Base-by-base conservation (phyloP, 1,140 invertebrate species). In the Aphelinus atriplicis region DNA sequence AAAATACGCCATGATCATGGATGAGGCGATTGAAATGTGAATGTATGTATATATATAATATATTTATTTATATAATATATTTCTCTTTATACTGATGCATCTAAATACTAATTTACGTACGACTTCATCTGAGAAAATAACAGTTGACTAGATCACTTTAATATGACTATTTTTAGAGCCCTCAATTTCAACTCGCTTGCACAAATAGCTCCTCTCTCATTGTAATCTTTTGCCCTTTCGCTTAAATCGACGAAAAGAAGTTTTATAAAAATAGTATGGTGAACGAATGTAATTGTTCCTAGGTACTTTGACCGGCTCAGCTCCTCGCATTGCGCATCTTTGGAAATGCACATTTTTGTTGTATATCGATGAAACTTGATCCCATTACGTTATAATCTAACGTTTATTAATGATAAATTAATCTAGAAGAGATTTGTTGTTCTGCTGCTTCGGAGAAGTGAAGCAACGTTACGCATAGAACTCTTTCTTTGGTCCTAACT, bases 401-500 rank as follows among this genome's bases (percentile, higher is more conserved):
- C 85, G 83, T 78, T 81, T 84, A 84, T 82, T 81, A 76, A 68
- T 78, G 75, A 63, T 77, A 68, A 77, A 83, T 78, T 76, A 78
- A 6, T 63, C 50, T 71, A 60, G 26, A 5, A 47, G 4, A 7
- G 48, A 47, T 10, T 55, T 47, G 55, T 57, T 26, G n/a, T 64
- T 70, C 73, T 42, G 43, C 9, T 67, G 10, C 45, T 45, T 64
- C 3, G 50, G 77, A 71, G 75, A 78, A 73, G 73, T 75, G 76
- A 76, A 70, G 70, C 66, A 73, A 64, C 75, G 81, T 88, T 84
- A 88, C 79, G 86, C 95, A 88, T 95, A 97, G 87, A 95, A 97
- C 86, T 97, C 95, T 77, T 91, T 91, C 88, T 97, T 98, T 81
- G 93, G 93, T 81, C 94, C 93, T 89, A 97, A 91, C 82, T 97